Evolutionary conservation across 2,797 vertebrate genomes (phyloP).

Genomic region (Leptatherina wallacei): DNA sequence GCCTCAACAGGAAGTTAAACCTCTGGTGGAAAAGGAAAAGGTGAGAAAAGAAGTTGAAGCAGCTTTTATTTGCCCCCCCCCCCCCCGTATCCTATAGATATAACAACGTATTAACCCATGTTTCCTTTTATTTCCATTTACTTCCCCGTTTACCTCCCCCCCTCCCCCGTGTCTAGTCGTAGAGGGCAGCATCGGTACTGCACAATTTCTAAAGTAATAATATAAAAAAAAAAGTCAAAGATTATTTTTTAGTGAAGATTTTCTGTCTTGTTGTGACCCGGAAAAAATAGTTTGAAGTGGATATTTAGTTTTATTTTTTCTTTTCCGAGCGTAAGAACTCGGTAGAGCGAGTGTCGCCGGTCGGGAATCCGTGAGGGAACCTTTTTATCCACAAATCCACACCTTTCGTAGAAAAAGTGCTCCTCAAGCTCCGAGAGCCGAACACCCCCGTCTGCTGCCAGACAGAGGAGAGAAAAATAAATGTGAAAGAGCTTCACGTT

Average conservation of each 20-base stretch:
- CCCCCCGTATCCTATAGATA: constrained; percentile 75
- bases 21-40: constrained; percentile 66
- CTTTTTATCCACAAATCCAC: constrained; percentile 13
- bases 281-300: constrained; percentile 82
- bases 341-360: too few species aligned
- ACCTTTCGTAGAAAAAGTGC: constrained; percentile 58
- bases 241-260: constrained; percentile 77
- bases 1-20: constrained; percentile 75
- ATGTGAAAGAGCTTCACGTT: constrained; percentile 43
- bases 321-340: constrained; percentile 78
- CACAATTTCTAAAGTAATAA: constrained; percentile 81
- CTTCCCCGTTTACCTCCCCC: constrained; percentile 55
- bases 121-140: constrained; percentile 62
- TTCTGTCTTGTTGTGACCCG: constrained; percentile 81
- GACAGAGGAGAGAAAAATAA: constrained; percentile 22
- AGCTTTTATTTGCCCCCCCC: constrained; percentile 85
- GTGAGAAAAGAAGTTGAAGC: constrained; percentile 71
- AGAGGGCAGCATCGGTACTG: constrained; percentile 83
- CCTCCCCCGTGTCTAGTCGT: constrained; percentile 69
- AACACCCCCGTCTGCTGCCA: constrained; percentile 19
- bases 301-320: constrained; percentile 75
- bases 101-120: constrained; percentile 74
- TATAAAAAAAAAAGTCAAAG: constrained; percentile 72
- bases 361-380: constrained; percentile 44
- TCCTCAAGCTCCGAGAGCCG: constrained; percentile 56